Evolutionary conservation across 2,888 invertebrate species (phyloP).

Genomic region (Branchellion lobata): DNA sequence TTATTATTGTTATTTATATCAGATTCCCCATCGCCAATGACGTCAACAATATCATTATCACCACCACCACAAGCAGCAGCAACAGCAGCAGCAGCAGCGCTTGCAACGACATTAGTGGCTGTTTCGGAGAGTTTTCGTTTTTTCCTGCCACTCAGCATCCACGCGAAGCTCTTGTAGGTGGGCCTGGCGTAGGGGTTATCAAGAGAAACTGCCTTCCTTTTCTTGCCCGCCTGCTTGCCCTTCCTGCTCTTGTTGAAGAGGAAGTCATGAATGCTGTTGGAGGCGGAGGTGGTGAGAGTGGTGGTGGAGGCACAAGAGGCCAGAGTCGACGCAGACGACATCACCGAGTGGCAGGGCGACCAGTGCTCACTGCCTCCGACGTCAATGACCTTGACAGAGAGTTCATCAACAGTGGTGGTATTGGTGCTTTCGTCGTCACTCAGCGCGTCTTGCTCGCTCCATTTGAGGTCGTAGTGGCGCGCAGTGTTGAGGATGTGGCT

Average conservation of each 20-base stretch:
- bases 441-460: conserved; percentile 17
- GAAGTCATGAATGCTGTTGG: background rate
- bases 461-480: background rate
- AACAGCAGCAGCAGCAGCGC: background rate
- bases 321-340: background rate
- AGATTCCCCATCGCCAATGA: background rate
- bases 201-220: background rate
- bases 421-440: background rate
- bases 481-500: conserved; percentile 8
- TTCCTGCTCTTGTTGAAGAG: background rate
- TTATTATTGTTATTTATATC: background rate
- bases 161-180: conserved; percentile 45
- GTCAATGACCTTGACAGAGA: background rate
- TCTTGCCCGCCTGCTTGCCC: background rate
- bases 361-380: background rate
- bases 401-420: background rate
- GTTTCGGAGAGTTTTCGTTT: background rate
- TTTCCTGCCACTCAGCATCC: conserved; percentile 43
- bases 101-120: background rate
- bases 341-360: background rate
- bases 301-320: background rate
- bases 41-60: background rate
- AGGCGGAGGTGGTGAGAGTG: background rate
- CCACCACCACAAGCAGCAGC: background rate
- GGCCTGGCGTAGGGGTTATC: conserved; percentile 45